Percentiles rank a stretch among this genome's conserved stretches.
These are phyloP conservation scores for Mesochorus sp. DNA, from an alignment of 2,888 invertebrate genomes.

Conservation along the genomic window DNA sequence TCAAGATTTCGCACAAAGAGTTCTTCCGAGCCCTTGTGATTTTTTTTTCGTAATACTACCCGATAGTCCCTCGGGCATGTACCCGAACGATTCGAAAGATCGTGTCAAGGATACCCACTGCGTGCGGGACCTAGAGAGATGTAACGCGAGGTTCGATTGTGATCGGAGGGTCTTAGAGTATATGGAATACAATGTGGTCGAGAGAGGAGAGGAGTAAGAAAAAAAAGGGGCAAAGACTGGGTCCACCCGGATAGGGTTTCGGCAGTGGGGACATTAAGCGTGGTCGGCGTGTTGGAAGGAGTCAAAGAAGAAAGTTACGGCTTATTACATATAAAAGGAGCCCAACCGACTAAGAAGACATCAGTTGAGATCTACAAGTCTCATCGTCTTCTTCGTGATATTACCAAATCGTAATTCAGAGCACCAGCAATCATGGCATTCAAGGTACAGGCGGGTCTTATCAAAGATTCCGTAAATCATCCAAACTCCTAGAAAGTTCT, in stretches of 20 bases:
- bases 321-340: conserved; percentile 54
- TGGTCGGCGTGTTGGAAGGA: conserved; percentile 48
- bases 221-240: conserved; percentile 16
- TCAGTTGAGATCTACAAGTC: conserved; percentile 55
- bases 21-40: background rate
- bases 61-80: conserved; percentile 32
- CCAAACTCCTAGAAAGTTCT: too few species aligned
- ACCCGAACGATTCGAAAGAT: conserved; percentile 21
- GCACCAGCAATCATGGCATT: conserved; percentile 53
- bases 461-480: background rate
- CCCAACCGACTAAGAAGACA: conserved; percentile 41
- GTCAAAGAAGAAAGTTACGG: conserved; percentile 57
- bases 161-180: conserved; percentile 28
- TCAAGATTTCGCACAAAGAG: background rate
- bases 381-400: conserved; percentile 44
- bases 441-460: conserved; percentile 45
- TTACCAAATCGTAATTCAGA: conserved; percentile 33
- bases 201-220: conserved; percentile 6
- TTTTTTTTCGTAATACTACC: background rate
- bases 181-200: conserved; percentile 33
- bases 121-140: conserved; percentile 34
- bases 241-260: conserved; percentile 49
- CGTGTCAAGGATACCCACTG: conserved; percentile 56
- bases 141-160: conserved; percentile 49
- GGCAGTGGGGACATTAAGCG: conserved; percentile 41